Evolutionary conservation across 2,113 vertebrate species (phyloP), one percentile per base, ranked within the genome.

Genomic region (Sylvilagus bachmani): DNA sequence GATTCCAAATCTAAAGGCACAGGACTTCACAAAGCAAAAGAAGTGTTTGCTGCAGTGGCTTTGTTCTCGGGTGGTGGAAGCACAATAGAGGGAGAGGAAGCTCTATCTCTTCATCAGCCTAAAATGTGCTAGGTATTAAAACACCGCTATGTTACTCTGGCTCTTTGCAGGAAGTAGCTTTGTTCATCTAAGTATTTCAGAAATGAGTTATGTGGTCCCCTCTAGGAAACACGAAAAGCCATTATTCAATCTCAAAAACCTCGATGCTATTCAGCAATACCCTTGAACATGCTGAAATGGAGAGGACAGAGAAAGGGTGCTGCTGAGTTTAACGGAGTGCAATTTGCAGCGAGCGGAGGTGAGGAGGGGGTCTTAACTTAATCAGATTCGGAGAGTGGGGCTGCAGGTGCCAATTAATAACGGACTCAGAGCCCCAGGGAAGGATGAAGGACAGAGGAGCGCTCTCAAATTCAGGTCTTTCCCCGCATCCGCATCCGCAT

Each of bases 161-260:
- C 85, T 86, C 91, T 36, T 90, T 17, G 8, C 71, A 89, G 27
- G 86, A 96, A 91, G 88, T 80, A 74, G 44, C 84, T 69, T 91
- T 70, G 31, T 38, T 91, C 92, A 97, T 94, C n/a, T 95, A 66
- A 66, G 94, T 93, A 96, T 96, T 90, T 97, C 93, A 98, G 97
- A 97, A 98, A 98, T 95, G 44, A 86, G 58, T 97, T 88, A 14
- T 83, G 84, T 77, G 66, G 79, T 96, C 94, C 66, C 58, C 62
- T 3, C 55, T 58, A n/a, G 77, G 67, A 61, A 90, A 93, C 88
- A 58, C 90, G 95, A 96, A 96, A 98, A 73, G 25, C n/a, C 77
- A 92, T 95, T 85, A 92, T 91, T 92, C 96, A 90, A 66, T 95
- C 73, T 92, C 80, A 95, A 87, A 97, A 97, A 97, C 96, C 92